Percentiles rank a stretch among this genome's conserved stretches.
These are phyloP conservation scores for Calameuta pallipes DNA, from an alignment of 2,888 invertebrate species.

Conservation along the genomic window DNA sequence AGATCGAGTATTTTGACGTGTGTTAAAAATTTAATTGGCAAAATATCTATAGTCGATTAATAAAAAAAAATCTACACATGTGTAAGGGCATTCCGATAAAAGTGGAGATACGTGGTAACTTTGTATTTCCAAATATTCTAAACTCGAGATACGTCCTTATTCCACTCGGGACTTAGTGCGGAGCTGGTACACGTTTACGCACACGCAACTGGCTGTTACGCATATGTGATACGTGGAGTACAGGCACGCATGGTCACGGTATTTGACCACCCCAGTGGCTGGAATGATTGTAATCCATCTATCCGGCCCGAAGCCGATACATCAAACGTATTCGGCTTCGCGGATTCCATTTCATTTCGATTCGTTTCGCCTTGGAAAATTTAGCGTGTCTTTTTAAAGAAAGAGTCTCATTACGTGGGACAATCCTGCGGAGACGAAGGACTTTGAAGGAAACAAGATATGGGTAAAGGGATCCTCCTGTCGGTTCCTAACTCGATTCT, in stretches of 20 bases:
- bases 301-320: constrained; percentile 62
- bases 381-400: not conserved
- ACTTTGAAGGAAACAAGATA: not conserved
- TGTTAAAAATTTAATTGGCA: not conserved
- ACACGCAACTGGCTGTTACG: constrained; percentile 15
- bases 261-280: constrained; percentile 63
- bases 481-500: constrained; percentile 22
- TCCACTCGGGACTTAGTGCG: not conserved
- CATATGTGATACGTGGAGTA: not conserved
- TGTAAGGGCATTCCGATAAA: not conserved
- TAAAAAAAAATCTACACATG: too few relatives aligned
- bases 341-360: constrained; percentile 31
- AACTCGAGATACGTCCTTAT: not conserved
- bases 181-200: not conserved
- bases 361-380: constrained; percentile 8
- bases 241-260: constrained; percentile 60
- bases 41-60: not conserved
- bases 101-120: not conserved
- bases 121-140: not conserved
- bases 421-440: not conserved
- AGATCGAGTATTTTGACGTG: not conserved
- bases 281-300: constrained; percentile 66
- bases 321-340: constrained; percentile 50
- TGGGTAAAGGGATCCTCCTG: not conserved
- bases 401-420: not conserved